These are phyloP conservation scores for Automeris io DNA, from an alignment of 2,888 invertebrate genomes.

Conservation along the genomic window DNA sequence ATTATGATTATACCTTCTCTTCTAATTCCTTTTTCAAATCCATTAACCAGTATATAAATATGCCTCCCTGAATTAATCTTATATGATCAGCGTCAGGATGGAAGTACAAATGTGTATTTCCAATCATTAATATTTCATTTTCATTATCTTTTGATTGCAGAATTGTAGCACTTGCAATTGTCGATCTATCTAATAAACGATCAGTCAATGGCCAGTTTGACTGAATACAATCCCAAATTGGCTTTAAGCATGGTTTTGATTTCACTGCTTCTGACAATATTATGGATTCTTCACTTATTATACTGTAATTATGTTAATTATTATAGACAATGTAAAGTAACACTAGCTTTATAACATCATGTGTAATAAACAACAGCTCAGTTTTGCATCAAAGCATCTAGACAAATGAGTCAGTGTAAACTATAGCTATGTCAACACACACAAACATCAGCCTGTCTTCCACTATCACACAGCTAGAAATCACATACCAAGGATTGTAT, in stretches of 20 bases:
- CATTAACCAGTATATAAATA: constrained; percentile 83
- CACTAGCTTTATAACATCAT: no score
- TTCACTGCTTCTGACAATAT: constrained; percentile 78
- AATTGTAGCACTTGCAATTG: constrained; percentile 80
- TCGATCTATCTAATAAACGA: constrained; percentile 80
- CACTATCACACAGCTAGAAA: no score
- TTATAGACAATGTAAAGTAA: constrained; percentile 1
- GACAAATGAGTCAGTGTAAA: no score
- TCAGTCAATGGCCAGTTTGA: constrained; percentile 74
- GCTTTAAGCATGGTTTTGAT: constrained; percentile 64
- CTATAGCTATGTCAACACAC: no score
- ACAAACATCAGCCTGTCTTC: no score
- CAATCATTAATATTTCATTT: constrained; percentile 80
- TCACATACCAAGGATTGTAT: no score
- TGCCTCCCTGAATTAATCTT: constrained; percentile 88
- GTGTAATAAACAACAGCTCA: no score
- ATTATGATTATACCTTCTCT: constrained; percentile 35
- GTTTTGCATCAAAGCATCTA: no score
- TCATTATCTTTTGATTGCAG: constrained; percentile 76
- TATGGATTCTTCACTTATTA: constrained; percentile 70
- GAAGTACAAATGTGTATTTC: constrained; percentile 96
- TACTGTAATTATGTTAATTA: constrained; percentile 40
- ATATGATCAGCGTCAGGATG: constrained; percentile 95
- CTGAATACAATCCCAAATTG: constrained; percentile 79
- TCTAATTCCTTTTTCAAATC: constrained; percentile 63